Evolutionary conservation across 2,888 invertebrate genomes (phyloP).

Genomic region (Synanthedon tipuliformis): DNA sequence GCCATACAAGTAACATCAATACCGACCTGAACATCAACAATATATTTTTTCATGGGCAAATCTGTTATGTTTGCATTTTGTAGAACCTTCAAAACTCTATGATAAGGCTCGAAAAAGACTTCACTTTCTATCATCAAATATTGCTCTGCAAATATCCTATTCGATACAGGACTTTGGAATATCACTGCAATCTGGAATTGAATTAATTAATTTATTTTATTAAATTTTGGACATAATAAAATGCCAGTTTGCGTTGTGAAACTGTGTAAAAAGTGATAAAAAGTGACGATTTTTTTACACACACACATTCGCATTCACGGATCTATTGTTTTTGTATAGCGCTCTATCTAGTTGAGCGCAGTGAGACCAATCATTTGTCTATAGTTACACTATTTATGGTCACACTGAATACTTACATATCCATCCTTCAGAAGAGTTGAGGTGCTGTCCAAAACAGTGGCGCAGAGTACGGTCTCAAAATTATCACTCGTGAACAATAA

Average conservation of each 20-base stretch:
- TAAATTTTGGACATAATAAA: no score
- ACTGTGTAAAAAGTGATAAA: no score
- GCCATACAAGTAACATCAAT: neutral
- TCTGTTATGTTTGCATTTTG: conserved; percentile 64
- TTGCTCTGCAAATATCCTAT: conserved; percentile 34
- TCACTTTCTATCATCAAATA: conserved; percentile 81
- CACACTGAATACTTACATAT: conserved; percentile 68
- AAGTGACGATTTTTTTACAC: no score
- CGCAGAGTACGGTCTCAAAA: conserved; percentile 77
- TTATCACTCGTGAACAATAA: conserved; percentile 77
- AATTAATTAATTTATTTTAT: no score
- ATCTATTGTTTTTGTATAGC: no score
- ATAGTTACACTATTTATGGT: no score
- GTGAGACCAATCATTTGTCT: no score
- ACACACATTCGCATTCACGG: no score
- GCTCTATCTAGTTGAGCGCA: no score
- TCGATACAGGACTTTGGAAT: conserved; percentile 47
- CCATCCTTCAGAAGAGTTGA: conserved; percentile 60
- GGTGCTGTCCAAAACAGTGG: conserved; percentile 71
- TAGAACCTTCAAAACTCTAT: conserved; percentile 78
- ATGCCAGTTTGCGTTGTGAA: no score
- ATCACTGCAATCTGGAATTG: conserved; percentile 45
- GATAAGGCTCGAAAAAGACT: conserved; percentile 86
- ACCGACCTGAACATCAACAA: conserved; percentile 70
- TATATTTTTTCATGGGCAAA: conserved; percentile 77